phyloP scores from a whole-genome alignment of 1,140 invertebrate species.

The Drosophila orena region DNA sequence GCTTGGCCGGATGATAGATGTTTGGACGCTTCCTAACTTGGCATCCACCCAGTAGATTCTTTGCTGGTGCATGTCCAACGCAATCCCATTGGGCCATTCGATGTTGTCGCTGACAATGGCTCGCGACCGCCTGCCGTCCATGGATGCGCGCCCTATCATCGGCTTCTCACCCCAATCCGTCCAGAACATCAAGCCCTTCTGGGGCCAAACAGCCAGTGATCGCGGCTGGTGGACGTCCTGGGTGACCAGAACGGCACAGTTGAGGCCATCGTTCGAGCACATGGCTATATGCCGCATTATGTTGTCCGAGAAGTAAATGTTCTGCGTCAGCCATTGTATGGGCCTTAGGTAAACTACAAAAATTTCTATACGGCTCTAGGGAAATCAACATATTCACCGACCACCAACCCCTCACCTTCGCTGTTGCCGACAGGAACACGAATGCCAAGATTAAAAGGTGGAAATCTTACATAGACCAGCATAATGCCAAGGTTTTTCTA shows the following conservation, averaged over 20 bases:
- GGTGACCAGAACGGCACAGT: constrained; percentile 88
- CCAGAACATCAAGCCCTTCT: constrained; percentile 92
- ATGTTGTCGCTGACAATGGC: constrained; percentile 88
- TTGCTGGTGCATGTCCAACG: constrained; percentile 93
- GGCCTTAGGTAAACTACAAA: too few relatives aligned
- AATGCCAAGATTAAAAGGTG: too few relatives aligned
- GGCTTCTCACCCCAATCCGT: constrained; percentile 92
- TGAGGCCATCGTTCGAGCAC: constrained; percentile 88
- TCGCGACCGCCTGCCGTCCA: constrained; percentile 91
- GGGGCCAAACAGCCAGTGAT: constrained; percentile 88
- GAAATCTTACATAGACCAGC: too few relatives aligned
- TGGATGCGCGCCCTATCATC: constrained; percentile 91
- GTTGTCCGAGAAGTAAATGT: constrained; percentile 92
- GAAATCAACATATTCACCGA: too few relatives aligned
- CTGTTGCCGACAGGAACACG: too few relatives aligned
- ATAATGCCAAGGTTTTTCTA: too few relatives aligned
- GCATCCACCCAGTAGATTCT: constrained; percentile 93
- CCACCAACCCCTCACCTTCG: too few relatives aligned
- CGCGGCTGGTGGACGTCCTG: constrained; percentile 87
- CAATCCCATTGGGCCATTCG: constrained; percentile 95
- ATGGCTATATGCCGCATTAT: constrained; percentile 90
- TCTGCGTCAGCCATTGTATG: constrained; percentile 91
- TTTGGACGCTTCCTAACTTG: constrained; percentile 90
- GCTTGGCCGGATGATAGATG: constrained; percentile 89
- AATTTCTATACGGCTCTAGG: too few relatives aligned